Conservation (phyloP, 2,113 vertebrate species). For the Mungos mungo region DNA sequence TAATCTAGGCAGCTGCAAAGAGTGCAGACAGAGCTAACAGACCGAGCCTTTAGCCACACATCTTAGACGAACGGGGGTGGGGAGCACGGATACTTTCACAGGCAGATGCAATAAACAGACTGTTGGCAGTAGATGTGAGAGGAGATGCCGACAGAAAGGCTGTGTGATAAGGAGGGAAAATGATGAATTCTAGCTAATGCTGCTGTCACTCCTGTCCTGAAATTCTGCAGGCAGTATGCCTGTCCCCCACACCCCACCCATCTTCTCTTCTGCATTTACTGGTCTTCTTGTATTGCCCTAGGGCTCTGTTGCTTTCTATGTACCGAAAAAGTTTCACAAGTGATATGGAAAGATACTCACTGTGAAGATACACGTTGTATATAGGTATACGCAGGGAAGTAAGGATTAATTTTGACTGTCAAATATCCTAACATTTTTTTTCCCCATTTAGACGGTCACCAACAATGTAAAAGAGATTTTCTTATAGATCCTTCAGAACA, state of each 20-base stretch:
- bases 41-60: neutral
- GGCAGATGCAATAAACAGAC: neutral
- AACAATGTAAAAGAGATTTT: neutral
- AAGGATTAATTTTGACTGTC: neutral
- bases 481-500: neutral
- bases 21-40: neutral
- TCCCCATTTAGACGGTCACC: neutral
- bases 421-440: neutral
- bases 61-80: neutral
- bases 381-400: neutral
- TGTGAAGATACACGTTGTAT: neutral
- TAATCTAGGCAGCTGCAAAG: neutral
- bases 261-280: neutral
- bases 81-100: too few relatives aligned
- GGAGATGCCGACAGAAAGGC: neutral
- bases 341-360: neutral
- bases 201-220: too few relatives aligned
- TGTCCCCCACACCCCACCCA: neutral
- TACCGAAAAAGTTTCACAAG: neutral
- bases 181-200: neutral
- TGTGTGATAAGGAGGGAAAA: neutral
- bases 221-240: too few relatives aligned
- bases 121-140: neutral
- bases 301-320: neutral
- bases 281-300: neutral